Evolutionary conservation across 2,888 invertebrate genomes (phyloP).

Genomic region (Stenotaenia linearis): DNA sequence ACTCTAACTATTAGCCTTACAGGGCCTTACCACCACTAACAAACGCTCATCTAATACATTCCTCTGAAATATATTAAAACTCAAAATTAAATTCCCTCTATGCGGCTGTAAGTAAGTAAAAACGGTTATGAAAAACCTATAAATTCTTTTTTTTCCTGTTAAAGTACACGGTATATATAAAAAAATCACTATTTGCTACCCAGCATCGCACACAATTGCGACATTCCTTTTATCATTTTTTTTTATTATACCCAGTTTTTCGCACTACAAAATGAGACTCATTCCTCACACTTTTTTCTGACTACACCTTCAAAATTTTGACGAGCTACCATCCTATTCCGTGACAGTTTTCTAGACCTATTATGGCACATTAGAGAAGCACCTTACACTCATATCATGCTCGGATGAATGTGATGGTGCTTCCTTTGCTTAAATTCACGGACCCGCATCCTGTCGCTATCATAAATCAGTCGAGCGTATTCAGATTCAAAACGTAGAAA

Average conservation of each 20-base stretch:
- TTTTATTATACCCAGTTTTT: slow-evolving; percentile 7
- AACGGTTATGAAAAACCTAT: background rate
- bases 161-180: background rate
- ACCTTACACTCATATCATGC: slow-evolving; percentile 26
- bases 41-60: background rate
- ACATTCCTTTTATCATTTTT: slow-evolving; percentile 3
- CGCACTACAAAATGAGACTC: slow-evolving; percentile 2
- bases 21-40: background rate
- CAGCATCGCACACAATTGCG: background rate
- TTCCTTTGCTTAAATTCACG: slow-evolving; percentile 23
- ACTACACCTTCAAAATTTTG: slow-evolving; percentile 21
- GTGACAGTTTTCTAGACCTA: slow-evolving; percentile 15
- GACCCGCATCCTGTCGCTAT: slow-evolving; percentile 11
- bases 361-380: slow-evolving; percentile 26
- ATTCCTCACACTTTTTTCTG: background rate
- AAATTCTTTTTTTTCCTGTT: background rate
- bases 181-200: slow-evolving; percentile 6
- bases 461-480: slow-evolving; percentile 6
- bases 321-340: slow-evolving; percentile 22
- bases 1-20: background rate
- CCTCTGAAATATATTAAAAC: background rate
- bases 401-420: slow-evolving; percentile 15
- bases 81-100: background rate
- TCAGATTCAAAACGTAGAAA: slow-evolving; percentile 5
- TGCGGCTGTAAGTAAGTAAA: background rate